A percentile compares a stretch with the other conserved stretches of the same genome.
These are phyloP conservation scores for Embidobia sp. DNA, from an alignment of 2,888 invertebrate genomes.

Conservation along the genomic window DNA sequence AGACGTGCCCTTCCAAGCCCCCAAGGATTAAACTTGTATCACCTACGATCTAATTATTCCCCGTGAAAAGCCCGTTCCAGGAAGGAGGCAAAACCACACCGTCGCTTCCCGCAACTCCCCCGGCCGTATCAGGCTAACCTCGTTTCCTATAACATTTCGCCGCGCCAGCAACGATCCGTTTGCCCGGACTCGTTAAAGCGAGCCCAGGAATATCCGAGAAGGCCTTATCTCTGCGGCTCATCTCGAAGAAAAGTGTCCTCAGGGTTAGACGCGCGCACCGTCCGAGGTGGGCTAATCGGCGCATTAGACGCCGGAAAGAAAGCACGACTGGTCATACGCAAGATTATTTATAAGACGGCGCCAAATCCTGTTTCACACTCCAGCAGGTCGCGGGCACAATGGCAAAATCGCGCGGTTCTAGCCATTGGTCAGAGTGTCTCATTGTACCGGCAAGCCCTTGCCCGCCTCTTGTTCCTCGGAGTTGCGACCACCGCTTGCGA, in stretches of 20 bases:
- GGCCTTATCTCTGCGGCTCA: constrained; percentile 1
- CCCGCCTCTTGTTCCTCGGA: constrained; percentile 48
- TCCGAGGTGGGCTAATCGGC: constrained; percentile 30
- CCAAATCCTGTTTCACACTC: constrained; percentile 76
- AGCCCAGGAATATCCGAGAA: constrained; percentile 14
- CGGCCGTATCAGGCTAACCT: too few species aligned
- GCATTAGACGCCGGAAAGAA: constrained; percentile 8
- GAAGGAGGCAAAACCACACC: too few species aligned
- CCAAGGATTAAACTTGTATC: too few species aligned
- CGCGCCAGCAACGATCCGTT: too few species aligned
- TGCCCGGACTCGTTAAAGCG: constrained; percentile 23
- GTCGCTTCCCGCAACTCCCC: too few species aligned
- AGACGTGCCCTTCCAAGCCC: too few species aligned
- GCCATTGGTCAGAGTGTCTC: constrained; percentile 65
- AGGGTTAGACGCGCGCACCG: constrained; percentile 10
- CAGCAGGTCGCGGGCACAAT: constrained; percentile 66
- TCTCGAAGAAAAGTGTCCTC: constrained; percentile 2
- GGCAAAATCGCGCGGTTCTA: constrained; percentile 32
- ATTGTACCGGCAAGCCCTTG: too few species aligned
- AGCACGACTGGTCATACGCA: constrained; percentile 15
- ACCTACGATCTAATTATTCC: too few species aligned
- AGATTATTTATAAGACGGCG: too few species aligned
- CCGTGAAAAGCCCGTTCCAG: too few species aligned
- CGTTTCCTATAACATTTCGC: too few species aligned
- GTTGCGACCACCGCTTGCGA: constrained; percentile 25